These are phyloP conservation scores for Gavialis gangeticus DNA, from an alignment of 2,113 vertebrate species.

Conservation along the genomic window DNA sequence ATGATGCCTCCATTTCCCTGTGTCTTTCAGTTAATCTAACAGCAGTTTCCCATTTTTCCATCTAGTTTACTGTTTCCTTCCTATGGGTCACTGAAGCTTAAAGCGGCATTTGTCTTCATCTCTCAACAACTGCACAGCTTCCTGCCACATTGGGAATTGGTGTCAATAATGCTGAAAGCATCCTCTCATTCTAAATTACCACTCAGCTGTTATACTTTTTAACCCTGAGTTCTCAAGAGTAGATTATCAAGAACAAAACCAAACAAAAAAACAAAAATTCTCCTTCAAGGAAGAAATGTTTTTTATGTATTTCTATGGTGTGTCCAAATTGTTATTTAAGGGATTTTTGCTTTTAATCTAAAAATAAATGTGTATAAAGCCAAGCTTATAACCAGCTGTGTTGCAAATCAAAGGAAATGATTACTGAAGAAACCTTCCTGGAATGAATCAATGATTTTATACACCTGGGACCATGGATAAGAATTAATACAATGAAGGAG, in stretches of 20 bases:
- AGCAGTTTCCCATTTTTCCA: not conserved
- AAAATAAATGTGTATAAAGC: not conserved
- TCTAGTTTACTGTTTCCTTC: no score
- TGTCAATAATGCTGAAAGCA: not conserved
- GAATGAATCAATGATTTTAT: not conserved
- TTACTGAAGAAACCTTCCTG: not conserved
- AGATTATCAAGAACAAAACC: not conserved
- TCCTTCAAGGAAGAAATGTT: not conserved
- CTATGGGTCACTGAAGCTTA: not conserved
- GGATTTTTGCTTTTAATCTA: not conserved
- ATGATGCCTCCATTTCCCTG: not conserved
- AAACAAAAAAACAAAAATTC: not conserved
- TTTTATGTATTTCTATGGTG: not conserved
- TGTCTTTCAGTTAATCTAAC: not conserved
- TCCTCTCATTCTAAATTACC: not conserved
- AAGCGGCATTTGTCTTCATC: not conserved
- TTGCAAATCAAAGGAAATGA: not conserved
- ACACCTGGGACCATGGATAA: not conserved
- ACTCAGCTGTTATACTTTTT: not conserved
- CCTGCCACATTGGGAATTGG: not conserved
- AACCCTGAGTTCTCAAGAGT: accelerated
- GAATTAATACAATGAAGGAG: not conserved
- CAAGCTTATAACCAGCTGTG: not conserved
- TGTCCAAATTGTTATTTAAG: not conserved
- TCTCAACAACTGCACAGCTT: not conserved